Evolutionary conservation across 2,797 vertebrate genomes (phyloP).

Genomic region (Etheostoma perlongum): DNA sequence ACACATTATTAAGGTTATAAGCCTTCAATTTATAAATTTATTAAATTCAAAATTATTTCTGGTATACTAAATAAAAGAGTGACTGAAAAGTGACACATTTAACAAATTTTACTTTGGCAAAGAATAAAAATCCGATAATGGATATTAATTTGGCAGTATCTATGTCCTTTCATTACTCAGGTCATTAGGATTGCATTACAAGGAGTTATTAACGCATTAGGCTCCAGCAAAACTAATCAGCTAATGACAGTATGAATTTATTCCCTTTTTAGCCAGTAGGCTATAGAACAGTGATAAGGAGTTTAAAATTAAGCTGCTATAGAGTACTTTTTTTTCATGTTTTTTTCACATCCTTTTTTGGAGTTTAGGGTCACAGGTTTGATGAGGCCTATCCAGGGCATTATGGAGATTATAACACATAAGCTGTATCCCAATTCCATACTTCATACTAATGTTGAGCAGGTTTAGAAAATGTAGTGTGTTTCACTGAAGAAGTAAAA

Average conservation of each 20-base stretch:
- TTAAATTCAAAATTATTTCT: not conserved
- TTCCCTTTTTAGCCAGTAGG: not conserved
- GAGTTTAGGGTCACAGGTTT: slow-evolving; percentile 8
- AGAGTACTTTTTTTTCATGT: not conserved
- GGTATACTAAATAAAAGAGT: not conserved
- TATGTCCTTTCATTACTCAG: not conserved
- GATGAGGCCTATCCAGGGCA: not conserved
- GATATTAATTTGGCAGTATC: not conserved
- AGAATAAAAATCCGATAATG: not conserved
- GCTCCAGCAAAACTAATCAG: slow-evolving; percentile 11
- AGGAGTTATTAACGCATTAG: not conserved
- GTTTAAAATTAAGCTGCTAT: slow-evolving; percentile 3
- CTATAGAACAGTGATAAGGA: slow-evolving; percentile 10
- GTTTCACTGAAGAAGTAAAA: not conserved
- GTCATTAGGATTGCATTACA: not conserved
- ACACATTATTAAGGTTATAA: not conserved
- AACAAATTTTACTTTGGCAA: not conserved
- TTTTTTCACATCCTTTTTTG: slow-evolving; percentile 1
- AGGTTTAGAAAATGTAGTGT: not conserved
- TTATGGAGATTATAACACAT: not conserved
- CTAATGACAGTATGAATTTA: slow-evolving; percentile 17
- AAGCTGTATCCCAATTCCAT: not conserved
- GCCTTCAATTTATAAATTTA: not conserved
- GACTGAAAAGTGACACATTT: not conserved
- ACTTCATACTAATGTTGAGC: not conserved